Evolutionary conservation across 2,797 vertebrate species (phyloP), one percentile per base, ranked within the genome.

Genomic region (Anableps anableps): DNA sequence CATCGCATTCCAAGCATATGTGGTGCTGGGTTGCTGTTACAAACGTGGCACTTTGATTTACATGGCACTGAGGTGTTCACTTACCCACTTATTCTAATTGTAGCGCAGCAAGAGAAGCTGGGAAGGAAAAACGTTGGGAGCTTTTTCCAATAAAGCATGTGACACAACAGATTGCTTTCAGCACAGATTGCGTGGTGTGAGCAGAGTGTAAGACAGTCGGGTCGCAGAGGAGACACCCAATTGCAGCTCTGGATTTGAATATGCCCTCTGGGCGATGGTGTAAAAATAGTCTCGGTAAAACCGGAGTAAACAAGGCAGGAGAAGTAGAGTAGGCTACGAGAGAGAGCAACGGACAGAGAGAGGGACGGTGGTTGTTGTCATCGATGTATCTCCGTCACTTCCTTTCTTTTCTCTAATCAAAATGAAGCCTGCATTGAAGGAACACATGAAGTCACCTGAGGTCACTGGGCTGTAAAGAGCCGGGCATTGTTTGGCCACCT

Each of bases 211-310:
- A 88, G 88, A 62, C 85, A 74, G 81, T 72, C 4, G 79, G 93
- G 89, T 88, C 50, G 80, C 64, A 83, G 78, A 84, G 88, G 85
- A 93, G 92, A 90, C 87, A 91, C 91, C 85, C 88, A 86, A 90
- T 89, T 91, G 88, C 91, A 88, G 91, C 90, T 92, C 92, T 80
- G 93, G 90, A 94, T 95, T 93, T 95, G 89, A 96, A 95, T 95
- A 89, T 90, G 81, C 86, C 94, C 93, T 92, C 84, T 74, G 81
- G 94, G 94, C 83, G 78, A 79, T 87, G 93, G 89, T 93, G 92
- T 95, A 95, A 96, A 95, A 95, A 96, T 95, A 96, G 95, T 85
- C 77, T 85, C 64, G 1, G 89, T 88, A 93, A 94, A 95, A 94
- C 84, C 89, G 90, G 94, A 94, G 93, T 93, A 95, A 95, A 95